phyloP scores from a whole-genome alignment of 2,888 invertebrate species.

The Agrotis clavis region DNA sequence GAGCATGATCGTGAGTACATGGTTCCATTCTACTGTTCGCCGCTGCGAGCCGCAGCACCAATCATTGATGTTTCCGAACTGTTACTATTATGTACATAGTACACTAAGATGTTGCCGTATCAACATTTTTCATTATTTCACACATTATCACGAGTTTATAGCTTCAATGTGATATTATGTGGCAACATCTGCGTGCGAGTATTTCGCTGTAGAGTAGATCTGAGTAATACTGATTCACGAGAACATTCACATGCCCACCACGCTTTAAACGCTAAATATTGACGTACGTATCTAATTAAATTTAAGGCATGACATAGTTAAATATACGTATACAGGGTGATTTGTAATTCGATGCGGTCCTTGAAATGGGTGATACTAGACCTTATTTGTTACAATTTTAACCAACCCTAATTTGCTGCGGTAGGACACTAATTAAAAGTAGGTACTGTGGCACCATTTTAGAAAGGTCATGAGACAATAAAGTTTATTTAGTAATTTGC shows the following conservation, averaged over 20 bases:
- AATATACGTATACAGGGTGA: conserved; percentile 3
- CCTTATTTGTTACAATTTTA: too few relatives aligned
- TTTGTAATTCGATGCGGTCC: too few relatives aligned
- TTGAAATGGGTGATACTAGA: too few relatives aligned
- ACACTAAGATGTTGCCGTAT: conserved; percentile 76
- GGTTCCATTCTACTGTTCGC: conserved; percentile 75
- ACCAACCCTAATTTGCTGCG: too few relatives aligned
- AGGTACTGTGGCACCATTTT: too few relatives aligned
- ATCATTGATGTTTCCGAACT: conserved; percentile 64
- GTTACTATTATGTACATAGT: conserved; percentile 47
- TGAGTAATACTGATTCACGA: conserved; percentile 67
- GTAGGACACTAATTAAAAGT: too few relatives aligned
- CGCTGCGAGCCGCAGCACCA: conserved; percentile 62
- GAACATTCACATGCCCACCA: conserved; percentile 73
- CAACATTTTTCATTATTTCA: conserved; percentile 14
- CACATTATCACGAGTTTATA: conserved; percentile 16
- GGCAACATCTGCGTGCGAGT: conserved; percentile 88
- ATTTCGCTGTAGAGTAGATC: conserved; percentile 74
- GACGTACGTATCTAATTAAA: conserved; percentile 47
- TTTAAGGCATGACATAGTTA: conserved; percentile 58
- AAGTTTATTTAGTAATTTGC: too few relatives aligned
- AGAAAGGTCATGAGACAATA: too few relatives aligned
- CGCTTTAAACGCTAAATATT: conserved; percentile 75
- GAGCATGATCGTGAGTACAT: conserved; percentile 98
- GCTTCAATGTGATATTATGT: conserved; percentile 41